Evolutionary conservation across 1,140 invertebrate species (phyloP).

Genomic region (Aricia agestis): DNA sequence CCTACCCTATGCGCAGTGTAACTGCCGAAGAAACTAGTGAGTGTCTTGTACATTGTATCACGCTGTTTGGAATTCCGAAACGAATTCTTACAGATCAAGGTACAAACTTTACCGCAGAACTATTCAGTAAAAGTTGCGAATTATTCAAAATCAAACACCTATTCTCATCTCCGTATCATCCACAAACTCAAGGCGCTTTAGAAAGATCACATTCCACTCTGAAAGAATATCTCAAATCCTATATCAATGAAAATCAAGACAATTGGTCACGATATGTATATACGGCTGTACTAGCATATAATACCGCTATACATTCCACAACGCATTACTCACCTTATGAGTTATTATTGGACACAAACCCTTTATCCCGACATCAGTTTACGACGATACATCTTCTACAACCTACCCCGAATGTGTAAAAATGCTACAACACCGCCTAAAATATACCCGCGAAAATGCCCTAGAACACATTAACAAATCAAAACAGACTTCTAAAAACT

Average conservation of each 20-base stretch:
- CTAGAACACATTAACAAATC: constrained; percentile 7
- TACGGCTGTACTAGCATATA: constrained; percentile 37
- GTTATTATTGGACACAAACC: constrained; percentile 42
- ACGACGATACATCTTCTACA: background rate
- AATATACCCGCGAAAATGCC: constrained; percentile 19
- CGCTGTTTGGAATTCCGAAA: constrained; percentile 24
- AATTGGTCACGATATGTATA: constrained; percentile 33
- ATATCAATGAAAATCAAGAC: constrained; percentile 22
- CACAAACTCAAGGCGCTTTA: constrained; percentile 14
- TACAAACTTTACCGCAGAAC: constrained; percentile 20
- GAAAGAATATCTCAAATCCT: constrained; percentile 34
- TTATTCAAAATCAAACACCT: constrained; percentile 28
- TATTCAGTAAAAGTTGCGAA: constrained; percentile 20
- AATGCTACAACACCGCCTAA: constrained; percentile 19
- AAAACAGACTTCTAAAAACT: constrained; percentile 19
- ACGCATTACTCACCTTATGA: constrained; percentile 43
- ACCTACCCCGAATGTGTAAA: constrained; percentile 22
- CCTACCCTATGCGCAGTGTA: constrained; percentile 17
- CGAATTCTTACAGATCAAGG: constrained; percentile 23
- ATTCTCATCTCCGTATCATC: constrained; percentile 23
- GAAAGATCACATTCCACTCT: constrained; percentile 14
- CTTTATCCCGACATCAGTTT: constrained; percentile 30
- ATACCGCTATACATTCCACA: constrained; percentile 37
- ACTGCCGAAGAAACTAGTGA: constrained; percentile 22
- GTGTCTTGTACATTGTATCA: constrained; percentile 22